Percentiles rank a stretch among this genome's conserved stretches.
phyloP scores from a whole-genome alignment of 2,888 invertebrate genomes.

The Ernsta delagoae region DNA sequence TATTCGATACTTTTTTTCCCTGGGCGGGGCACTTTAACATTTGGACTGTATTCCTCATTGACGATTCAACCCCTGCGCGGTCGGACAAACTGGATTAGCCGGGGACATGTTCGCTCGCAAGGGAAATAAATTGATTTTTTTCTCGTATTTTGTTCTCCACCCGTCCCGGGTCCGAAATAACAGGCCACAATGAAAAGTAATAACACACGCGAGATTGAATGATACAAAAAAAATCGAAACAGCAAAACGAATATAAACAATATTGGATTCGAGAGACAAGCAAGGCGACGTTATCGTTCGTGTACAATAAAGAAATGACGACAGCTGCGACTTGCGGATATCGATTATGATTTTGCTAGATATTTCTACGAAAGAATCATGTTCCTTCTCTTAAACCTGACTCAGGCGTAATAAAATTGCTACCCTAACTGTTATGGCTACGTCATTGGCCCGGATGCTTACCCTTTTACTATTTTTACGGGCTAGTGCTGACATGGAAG shows the following conservation, averaged over 20 bases:
- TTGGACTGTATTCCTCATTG: conserved; percentile 79
- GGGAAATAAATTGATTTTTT: conserved; percentile 83
- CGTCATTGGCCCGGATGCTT: conserved; percentile 26
- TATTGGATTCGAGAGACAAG: conserved; percentile 35
- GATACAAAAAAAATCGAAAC: conserved; percentile 53
- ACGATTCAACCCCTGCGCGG: conserved; percentile 82
- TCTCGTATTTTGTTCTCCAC: conserved; percentile 61
- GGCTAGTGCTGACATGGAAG: conserved; percentile 27
- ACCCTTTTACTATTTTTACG: conserved; percentile 32
- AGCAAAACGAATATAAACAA: conserved; percentile 39
- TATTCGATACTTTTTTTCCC: conserved; percentile 67
- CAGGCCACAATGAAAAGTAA: conserved; percentile 75
- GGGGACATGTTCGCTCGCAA: conserved; percentile 78
- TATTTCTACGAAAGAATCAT: conserved; percentile 33
- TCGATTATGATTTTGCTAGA: conserved; percentile 37
- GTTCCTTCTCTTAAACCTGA: conserved; percentile 37
- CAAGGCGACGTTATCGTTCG: conserved; percentile 33
- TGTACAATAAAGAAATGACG: conserved; percentile 36
- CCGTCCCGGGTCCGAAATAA: conserved; percentile 72
- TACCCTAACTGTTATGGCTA: conserved; percentile 31
- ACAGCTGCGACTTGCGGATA: conserved; percentile 33
- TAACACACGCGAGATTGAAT: conserved; percentile 63
- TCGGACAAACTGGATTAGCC: conserved; percentile 82
- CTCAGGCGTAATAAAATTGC: conserved; percentile 34
- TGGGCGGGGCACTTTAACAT: conserved; percentile 74